Evolutionary conservation across 2,797 vertebrate species (phyloP).

Genomic region (Nyctalus aviator): DNA sequence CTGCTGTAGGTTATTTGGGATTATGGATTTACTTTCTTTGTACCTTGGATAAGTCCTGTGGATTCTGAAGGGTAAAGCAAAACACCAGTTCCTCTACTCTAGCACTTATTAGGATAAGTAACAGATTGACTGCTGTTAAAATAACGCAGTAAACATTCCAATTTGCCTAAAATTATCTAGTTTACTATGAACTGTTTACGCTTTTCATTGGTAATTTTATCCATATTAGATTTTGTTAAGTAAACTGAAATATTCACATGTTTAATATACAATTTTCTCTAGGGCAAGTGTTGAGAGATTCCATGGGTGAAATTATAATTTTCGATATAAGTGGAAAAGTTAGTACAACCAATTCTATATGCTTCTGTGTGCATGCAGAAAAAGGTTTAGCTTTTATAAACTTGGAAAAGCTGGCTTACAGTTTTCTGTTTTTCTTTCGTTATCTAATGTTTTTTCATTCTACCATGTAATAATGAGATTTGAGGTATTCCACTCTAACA

Average conservation of each 20-base stretch:
- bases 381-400: background rate
- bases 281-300: constrained; percentile 25
- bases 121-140: background rate
- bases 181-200: constrained; percentile 8
- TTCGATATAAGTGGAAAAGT: constrained; percentile 58
- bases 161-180: background rate
- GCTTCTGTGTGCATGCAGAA: constrained; percentile 38
- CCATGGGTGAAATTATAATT: constrained; percentile 47
- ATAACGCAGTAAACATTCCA: background rate
- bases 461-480: constrained; percentile 22
- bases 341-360: background rate
- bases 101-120: background rate
- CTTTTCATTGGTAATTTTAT: constrained; percentile 41
- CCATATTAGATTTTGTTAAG: constrained; percentile 29
- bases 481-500: background rate
- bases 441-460: constrained; percentile 45
- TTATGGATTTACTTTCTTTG: background rate
- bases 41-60: background rate
- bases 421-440: background rate
- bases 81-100: background rate
- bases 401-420: constrained; percentile 12
- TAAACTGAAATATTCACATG: background rate
- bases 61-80: background rate
- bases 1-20: background rate
- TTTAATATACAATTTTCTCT: constrained; percentile 26